These are phyloP conservation scores for Etia nguti DNA, from an alignment of 2,113 vertebrate genomes.

Conservation along the genomic window DNA sequence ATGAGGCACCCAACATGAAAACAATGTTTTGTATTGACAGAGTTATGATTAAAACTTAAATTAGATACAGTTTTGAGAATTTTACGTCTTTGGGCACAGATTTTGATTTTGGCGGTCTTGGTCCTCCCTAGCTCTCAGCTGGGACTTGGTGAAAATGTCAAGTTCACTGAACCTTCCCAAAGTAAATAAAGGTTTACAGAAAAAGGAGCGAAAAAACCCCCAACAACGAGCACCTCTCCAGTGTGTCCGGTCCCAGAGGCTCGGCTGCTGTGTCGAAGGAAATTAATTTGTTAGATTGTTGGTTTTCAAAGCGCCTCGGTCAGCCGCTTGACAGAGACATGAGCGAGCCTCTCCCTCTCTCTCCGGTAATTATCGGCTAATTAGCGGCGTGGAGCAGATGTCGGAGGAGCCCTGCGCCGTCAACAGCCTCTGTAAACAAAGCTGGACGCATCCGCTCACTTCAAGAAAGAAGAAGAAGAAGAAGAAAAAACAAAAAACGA, in stretches of 20 bases:
- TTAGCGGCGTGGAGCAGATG: slow-evolving; percentile 94
- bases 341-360: slow-evolving; percentile 73
- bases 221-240: neutral
- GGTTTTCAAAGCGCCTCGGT: slow-evolving; percentile 81
- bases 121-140: neutral
- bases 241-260: neutral
- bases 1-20: neutral
- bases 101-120: neutral
- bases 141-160: neutral
- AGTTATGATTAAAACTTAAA: neutral
- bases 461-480: neutral
- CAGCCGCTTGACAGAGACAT: slow-evolving; percentile 82
- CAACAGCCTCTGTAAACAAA: slow-evolving; percentile 96
- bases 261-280: slow-evolving; percentile 12
- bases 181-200: neutral
- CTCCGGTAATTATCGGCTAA: slow-evolving; percentile 92
- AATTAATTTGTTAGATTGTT: slow-evolving; percentile 81
- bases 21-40: neutral
- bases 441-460: slow-evolving; percentile 73
- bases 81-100: neutral
- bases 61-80: neutral
- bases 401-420: slow-evolving; percentile 84
- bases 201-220: neutral
- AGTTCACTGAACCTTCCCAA: neutral
- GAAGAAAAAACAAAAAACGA: neutral